Base-by-base conservation (phyloP, 2,888 invertebrate species). In the Polia nebulosa region DNA sequence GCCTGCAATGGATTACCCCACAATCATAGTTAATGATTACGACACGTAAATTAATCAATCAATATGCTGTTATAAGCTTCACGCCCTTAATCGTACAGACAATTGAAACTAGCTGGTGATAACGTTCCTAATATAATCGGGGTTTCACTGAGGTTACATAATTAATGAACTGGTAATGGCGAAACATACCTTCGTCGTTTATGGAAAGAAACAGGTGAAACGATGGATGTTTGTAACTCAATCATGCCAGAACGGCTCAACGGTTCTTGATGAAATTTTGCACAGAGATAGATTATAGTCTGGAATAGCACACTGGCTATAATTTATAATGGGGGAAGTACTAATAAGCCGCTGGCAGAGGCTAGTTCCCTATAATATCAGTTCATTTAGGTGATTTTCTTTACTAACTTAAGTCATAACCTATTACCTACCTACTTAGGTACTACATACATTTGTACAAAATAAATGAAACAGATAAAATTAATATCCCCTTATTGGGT, bases 21-120 rank as follows among this genome's bases (percentile, higher is more conserved):
- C 52, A 69, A 56, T 75, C 47, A 62, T 58, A 53, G 53, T 47
- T n/a, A 56, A 71, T 51, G 67, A 56, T 75, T 56, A 15, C 29
- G 49, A 68, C 39, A 75, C 17, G 20, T 13, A 29, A 70, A 71
- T 67, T 67, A 56, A 71, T 71, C 55, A 56, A 51, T 56, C 55
- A 67, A 67, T 55, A 67, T n/a, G n/a, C 34, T 51, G 66, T 32
- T 55, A 71, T 55, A 41, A 55, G 67, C 17, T 64, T 41, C 34
- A 55, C 22, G 27, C 29, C 6, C 27, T 22, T 64, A 61, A 47
- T 64, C 13, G n/a, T 32, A 25, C 22, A 41, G 34, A 44, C 5
- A 34, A 49, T 51, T 74, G 53, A 41, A 74, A 74, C 20, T 41
- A 66, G 29, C n/a, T 36, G 39, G 20, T 20, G 25, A 55, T 55